Conservation (phyloP, 64 coral and sea anemone species). For the Dendronephthya gigantea region DNA sequence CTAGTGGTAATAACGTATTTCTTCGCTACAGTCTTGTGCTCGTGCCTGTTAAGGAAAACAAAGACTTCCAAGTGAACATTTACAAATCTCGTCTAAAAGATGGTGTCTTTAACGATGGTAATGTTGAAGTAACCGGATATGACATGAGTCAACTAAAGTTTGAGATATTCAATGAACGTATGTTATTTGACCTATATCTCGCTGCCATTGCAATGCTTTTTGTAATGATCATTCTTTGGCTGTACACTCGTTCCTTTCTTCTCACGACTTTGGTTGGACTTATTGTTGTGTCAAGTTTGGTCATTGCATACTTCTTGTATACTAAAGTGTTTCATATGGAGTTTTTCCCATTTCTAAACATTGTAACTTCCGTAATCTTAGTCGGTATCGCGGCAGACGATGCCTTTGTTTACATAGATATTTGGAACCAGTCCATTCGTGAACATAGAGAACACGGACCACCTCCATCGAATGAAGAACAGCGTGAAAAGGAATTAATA, state of each 20-base stretch:
- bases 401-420: background rate
- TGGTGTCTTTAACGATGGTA: slow-evolving; percentile 20
- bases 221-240: slow-evolving; percentile 69
- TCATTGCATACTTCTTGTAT: slow-evolving; percentile 88
- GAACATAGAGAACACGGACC: background rate
- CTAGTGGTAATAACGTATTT: background rate
- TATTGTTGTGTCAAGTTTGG: slow-evolving; percentile 62
- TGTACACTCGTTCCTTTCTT: slow-evolving; percentile 91
- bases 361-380: background rate
- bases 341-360: slow-evolving; percentile 66
- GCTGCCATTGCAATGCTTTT: slow-evolving; percentile 64
- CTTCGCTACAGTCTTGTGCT: background rate
- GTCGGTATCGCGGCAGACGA: background rate
- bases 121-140: slow-evolving; percentile 35
- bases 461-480: background rate
- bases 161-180: slow-evolving; percentile 60
- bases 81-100: slow-evolving; percentile 33
- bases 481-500: background rate
- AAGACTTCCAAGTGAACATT: slow-evolving; percentile 51
- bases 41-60: slow-evolving; percentile 19
- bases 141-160: slow-evolving; percentile 78
- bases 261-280: slow-evolving; percentile 50
- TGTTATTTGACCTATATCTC: slow-evolving; percentile 58
- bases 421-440: background rate
- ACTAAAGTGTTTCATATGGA: slow-evolving; percentile 51